A percentile compares a stretch with the other conserved stretches of the same genome.
These are phyloP conservation scores for Nephrotoma appendiculata DNA, from an alignment of 2,888 invertebrate species.

Conservation along the genomic window DNA sequence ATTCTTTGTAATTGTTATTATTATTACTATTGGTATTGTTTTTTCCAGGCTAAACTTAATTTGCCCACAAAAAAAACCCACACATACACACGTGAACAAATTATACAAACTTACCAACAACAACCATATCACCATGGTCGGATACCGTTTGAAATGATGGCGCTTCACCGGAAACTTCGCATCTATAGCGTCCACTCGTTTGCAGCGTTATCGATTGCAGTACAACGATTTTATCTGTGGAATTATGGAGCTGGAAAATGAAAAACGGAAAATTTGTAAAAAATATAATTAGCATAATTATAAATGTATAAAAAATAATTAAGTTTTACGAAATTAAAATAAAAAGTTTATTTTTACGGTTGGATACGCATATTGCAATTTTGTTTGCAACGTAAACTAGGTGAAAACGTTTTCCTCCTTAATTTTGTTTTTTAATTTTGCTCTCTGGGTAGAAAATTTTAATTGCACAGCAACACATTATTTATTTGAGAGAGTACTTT, in stretches of 20 bases:
- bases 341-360: background rate
- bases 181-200: conserved; percentile 59
- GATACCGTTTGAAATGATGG: conserved; percentile 64
- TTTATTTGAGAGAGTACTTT: background rate
- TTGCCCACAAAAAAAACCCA: background rate
- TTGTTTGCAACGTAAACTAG: background rate
- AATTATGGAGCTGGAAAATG: conserved; percentile 41
- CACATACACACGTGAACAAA: background rate
- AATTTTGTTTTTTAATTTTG: background rate
- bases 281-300: background rate
- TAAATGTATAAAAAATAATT: background rate
- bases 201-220: conserved; percentile 51
- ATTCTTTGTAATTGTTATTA: background rate
- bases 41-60: background rate
- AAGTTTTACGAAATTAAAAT: background rate
- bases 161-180: conserved; percentile 64
- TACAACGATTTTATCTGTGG: conserved; percentile 47
- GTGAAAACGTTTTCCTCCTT: background rate
- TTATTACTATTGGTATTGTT: background rate
- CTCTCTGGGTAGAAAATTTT: background rate
- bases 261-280: background rate
- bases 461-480: background rate
- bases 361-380: background rate
- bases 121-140: conserved; percentile 57
- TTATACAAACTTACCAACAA: conserved; percentile 45